A percentile compares a stretch with the other conserved stretches of the same genome.
These are phyloP conservation scores for Zaprionus vittiger DNA, from an alignment of 1,140 invertebrate genomes.

Conservation along the genomic window DNA sequence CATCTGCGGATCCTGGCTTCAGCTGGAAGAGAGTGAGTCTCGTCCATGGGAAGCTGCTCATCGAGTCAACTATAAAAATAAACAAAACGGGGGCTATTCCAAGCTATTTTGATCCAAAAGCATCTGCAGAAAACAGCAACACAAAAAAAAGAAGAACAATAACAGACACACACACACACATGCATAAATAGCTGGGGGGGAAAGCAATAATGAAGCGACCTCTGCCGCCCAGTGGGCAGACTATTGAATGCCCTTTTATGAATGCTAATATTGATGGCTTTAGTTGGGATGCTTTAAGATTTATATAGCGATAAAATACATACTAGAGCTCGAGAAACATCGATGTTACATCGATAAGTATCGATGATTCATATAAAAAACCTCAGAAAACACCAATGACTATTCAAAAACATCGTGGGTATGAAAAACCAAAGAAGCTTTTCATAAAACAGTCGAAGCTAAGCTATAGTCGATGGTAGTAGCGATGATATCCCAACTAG, in stretches of 20 bases:
- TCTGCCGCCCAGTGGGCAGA: neutral
- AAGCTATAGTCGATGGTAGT: no score
- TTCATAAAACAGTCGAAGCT: no score
- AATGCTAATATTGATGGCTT: neutral
- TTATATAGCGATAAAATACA: neutral
- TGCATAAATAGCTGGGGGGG: neutral
- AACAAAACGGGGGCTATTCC: conserved; percentile 60
- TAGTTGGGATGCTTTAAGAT: neutral
- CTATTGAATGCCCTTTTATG: conserved; percentile 4
- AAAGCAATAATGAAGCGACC: conserved; percentile 37
- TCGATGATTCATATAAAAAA: no score
- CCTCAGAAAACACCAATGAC: neutral
- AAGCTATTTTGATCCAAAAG: conserved; percentile 76
- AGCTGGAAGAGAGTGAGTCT: neutral
- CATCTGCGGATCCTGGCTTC: neutral
- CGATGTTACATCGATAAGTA: no score
- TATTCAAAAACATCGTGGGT: neutral
- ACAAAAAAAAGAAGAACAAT: conserved; percentile 39
- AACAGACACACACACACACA: conserved; percentile 1
- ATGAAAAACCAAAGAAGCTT: no score
- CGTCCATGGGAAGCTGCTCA: conserved; percentile 23
- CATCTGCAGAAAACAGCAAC: conserved; percentile 59
- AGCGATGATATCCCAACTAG: no score
- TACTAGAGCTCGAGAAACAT: no score
- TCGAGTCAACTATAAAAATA: conserved; percentile 73